Conservation (phyloP, 2,888 invertebrate species). For the Diarsia dahlii region DNA sequence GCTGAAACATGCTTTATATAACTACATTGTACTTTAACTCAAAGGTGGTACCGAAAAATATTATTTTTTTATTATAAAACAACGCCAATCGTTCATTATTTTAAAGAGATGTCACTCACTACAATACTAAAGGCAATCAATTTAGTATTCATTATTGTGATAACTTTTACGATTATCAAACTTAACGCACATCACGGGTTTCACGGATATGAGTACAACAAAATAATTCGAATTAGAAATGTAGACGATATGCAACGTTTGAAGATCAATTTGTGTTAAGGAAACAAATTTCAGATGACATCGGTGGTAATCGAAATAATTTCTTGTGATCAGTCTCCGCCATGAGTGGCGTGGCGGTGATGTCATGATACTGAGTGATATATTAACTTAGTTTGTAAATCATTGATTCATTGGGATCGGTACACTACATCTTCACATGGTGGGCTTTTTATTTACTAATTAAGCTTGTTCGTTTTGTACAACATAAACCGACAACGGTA, state of each 20-base stretch:
- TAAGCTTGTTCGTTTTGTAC: slow-evolving; percentile 83
- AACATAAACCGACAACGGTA: slow-evolving; percentile 76
- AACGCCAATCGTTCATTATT: slow-evolving; percentile 86
- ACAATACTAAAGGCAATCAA: slow-evolving; percentile 84
- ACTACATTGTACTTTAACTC: slow-evolving; percentile 90
- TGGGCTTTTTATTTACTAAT: slow-evolving; percentile 79
- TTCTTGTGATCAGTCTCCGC: slow-evolving; percentile 83
- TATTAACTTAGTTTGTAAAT: slow-evolving; percentile 63
- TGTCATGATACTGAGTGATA: slow-evolving; percentile 75
- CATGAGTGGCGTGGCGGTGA: slow-evolving; percentile 72
- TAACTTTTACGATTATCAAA: slow-evolving; percentile 84
- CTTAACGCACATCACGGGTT: slow-evolving; percentile 85
- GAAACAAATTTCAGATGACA: slow-evolving; percentile 84
- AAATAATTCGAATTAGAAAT: slow-evolving; percentile 89
- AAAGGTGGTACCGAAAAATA: slow-evolving; percentile 90
- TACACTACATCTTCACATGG: slow-evolving; percentile 74
- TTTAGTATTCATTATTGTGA: slow-evolving; percentile 83
- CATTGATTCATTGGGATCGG: slow-evolving; percentile 73
- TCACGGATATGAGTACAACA: slow-evolving; percentile 87
- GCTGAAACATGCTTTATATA: slow-evolving; percentile 86
- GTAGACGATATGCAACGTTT: slow-evolving; percentile 90
- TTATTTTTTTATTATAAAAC: slow-evolving; percentile 82
- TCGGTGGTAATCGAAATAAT: slow-evolving; percentile 86
- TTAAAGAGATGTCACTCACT: slow-evolving; percentile 85
- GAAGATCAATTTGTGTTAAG: slow-evolving; percentile 83